Percentiles rank a stretch among this genome's conserved stretches.
Evolutionary conservation across 1,140 invertebrate genomes (phyloP).

Genomic region (Nasonia giraulti): DNA sequence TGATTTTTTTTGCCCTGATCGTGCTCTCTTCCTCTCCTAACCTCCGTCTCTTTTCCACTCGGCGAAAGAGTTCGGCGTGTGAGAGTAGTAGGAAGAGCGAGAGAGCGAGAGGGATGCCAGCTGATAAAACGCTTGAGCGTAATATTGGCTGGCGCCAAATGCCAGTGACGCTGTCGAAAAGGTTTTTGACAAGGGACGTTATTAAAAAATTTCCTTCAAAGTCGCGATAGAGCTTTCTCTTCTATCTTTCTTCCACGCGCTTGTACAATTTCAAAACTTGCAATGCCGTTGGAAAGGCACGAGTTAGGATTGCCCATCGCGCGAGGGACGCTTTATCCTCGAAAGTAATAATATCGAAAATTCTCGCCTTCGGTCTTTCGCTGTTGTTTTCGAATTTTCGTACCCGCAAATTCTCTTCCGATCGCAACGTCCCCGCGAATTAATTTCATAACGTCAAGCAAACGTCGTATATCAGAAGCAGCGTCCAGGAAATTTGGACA

Average conservation of each 20-base stretch:
- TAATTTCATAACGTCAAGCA: neutral
- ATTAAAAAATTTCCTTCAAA: constrained; percentile 58
- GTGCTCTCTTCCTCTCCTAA: constrained; percentile 1
- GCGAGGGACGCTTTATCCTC: neutral
- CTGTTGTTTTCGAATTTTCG: neutral
- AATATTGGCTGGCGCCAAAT: constrained; percentile 63
- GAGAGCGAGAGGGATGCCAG: constrained; percentile 49
- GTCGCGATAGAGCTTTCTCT: constrained; percentile 35
- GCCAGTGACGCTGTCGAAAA: constrained; percentile 60
- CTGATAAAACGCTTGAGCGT: constrained; percentile 56
- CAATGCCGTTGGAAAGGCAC: neutral
- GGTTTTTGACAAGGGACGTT: constrained; percentile 58
- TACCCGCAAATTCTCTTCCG: too few species aligned
- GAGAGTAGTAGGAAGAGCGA: constrained; percentile 40
- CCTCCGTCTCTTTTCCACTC: constrained; percentile 45
- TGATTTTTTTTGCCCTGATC: constrained; percentile 38
- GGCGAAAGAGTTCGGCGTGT: constrained; percentile 55
- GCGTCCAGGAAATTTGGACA: constrained; percentile 54
- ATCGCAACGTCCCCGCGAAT: too few species aligned
- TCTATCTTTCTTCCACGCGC: neutral
- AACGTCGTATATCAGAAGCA: neutral
- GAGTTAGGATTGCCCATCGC: neutral
- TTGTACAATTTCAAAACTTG: constrained; percentile 13
- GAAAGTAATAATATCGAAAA: constrained; percentile 40
- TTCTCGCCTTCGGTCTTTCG: neutral